Conservation (phyloP, 2,888 invertebrate species). For the Drosophila paucipuncta region DNA sequence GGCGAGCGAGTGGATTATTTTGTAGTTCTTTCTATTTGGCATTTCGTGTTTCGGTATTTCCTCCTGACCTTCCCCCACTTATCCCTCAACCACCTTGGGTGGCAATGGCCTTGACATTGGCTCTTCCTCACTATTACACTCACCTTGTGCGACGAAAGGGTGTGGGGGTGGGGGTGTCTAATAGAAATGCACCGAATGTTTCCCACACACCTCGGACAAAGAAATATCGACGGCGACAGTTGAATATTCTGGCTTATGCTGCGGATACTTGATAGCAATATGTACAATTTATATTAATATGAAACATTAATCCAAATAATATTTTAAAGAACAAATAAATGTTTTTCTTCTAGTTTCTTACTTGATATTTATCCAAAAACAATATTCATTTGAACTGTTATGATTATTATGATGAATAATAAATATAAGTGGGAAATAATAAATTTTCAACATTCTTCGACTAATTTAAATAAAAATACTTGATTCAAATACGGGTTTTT, state of each 20-base stretch:
- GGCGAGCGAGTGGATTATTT: constrained; percentile 67
- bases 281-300: neutral
- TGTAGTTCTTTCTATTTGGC: constrained; percentile 55
- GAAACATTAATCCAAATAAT: neutral
- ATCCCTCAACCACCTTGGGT: neutral
- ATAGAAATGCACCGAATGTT: constrained; percentile 26
- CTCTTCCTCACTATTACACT: constrained; percentile 11
- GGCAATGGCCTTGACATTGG: constrained; percentile 57
- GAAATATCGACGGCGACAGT: neutral
- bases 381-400: neutral
- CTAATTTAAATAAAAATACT: neutral
- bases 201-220: neutral
- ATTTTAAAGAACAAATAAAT: neutral
- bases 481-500: neutral
- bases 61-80: neutral
- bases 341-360: neutral
- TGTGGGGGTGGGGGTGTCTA: neutral
- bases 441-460: neutral
- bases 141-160: constrained; percentile 19
- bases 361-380: neutral
- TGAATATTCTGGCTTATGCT: neutral
- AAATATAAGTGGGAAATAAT: neutral
- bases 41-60: constrained; percentile 36
- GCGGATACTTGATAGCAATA: constrained; percentile 7
- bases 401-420: neutral